These are phyloP conservation scores for Poeciliopsis turneri DNA, from an alignment of 2,797 vertebrate genomes.

Conservation along the genomic window DNA sequence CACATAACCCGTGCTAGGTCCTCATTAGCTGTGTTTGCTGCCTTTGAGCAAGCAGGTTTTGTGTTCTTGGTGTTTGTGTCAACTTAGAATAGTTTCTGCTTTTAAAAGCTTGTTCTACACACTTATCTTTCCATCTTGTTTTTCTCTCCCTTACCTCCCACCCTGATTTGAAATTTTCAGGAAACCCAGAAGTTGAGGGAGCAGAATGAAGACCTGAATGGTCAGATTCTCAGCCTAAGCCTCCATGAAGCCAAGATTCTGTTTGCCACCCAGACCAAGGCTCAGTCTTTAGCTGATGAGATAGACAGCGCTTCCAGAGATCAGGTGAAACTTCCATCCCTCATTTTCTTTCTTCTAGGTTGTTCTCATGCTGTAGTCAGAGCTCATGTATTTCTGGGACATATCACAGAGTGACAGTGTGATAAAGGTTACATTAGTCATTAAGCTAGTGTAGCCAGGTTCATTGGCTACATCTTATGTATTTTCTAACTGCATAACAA, in stretches of 20 bases:
- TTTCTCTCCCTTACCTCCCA: background rate
- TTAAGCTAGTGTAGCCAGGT: background rate
- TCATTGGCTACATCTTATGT: background rate
- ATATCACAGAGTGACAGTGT: constrained; percentile 11
- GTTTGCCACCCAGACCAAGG: constrained; percentile 95
- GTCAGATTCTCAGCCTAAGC: constrained; percentile 96
- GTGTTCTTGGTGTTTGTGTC: constrained; percentile 42
- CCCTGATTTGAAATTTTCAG: constrained; percentile 53
- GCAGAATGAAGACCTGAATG: constrained; percentile 95
- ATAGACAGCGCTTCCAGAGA: constrained; percentile 96
- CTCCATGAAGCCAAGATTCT: constrained; percentile 95
- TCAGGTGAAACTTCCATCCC: constrained; percentile 76
- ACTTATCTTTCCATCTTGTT: constrained; percentile 4
- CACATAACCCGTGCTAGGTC: constrained; percentile 64
- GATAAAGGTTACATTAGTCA: constrained; percentile 18
- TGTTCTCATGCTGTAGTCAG: background rate
- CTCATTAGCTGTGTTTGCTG: constrained; percentile 55
- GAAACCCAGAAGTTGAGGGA: constrained; percentile 95
- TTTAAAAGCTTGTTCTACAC: background rate
- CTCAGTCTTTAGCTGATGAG: constrained; percentile 94
- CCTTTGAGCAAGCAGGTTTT: constrained; percentile 39
- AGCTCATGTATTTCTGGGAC: constrained; percentile 17
- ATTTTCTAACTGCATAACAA: constrained; percentile 6
- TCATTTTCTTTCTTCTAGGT: background rate
- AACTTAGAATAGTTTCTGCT: constrained; percentile 53